These are phyloP conservation scores for Bufo gargarizans DNA, from an alignment of 2,113 vertebrate genomes.

Conservation along the genomic window DNA sequence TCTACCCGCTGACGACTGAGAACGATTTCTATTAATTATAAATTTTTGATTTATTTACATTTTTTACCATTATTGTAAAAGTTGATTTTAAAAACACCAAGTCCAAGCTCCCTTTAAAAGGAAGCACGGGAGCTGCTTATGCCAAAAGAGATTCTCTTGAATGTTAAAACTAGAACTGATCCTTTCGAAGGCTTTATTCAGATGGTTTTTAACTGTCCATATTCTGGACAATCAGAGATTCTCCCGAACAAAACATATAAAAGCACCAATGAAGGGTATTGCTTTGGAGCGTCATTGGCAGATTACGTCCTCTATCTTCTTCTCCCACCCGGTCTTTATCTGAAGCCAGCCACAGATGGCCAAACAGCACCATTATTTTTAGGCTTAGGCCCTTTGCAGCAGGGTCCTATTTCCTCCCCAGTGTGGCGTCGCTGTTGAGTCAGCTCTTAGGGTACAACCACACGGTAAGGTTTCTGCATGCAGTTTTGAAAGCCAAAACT, in stretches of 20 bases:
- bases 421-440: too few species aligned
- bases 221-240: background rate
- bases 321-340: too few species aligned
- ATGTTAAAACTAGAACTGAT: background rate
- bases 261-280: background rate
- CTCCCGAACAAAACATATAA: background rate
- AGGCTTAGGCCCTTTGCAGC: too few species aligned
- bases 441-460: too few species aligned
- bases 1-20: background rate
- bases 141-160: background rate
- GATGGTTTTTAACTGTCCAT: background rate
- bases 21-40: background rate
- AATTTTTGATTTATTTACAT: background rate
- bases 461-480: too few species aligned
- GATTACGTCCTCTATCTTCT: too few species aligned
- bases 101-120: background rate
- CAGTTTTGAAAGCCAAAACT: too few species aligned
- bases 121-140: background rate
- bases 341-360: too few species aligned
- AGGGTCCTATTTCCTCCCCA: too few species aligned
- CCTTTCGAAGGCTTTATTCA: background rate
- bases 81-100: background rate
- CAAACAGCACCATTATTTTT: too few species aligned
- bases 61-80: background rate
- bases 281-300: too few species aligned